Base-by-base conservation (phyloP, 2,113 vertebrate genomes). In the Helogale parvula region DNA sequence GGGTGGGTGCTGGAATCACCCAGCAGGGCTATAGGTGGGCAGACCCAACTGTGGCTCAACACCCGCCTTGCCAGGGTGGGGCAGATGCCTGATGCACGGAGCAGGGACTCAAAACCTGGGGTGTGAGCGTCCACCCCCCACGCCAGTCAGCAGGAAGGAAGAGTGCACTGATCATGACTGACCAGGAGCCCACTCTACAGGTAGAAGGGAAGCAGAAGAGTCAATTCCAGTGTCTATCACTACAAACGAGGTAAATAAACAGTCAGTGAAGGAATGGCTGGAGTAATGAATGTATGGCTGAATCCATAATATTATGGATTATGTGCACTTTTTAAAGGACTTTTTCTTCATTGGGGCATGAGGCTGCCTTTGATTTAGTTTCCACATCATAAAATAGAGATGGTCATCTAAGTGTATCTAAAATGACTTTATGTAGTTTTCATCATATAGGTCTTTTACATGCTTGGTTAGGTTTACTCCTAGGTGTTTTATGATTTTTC, bases 11-110 rank as follows among this genome's bases (percentile, higher is more conserved):
- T 47, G 11, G 1, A 57, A 52, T 19, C 1, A 31, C 85, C 0
- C 9, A 3, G 17, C 5, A 29, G n/a, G 35, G 84, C 29, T 41
- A 5, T 0, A 3, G 9, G 19, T 0, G 0, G 7, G 77, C 31
- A 29, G 77, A 41, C 52, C 23, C 31, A 0, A 13, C 6, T 2
- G 17, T 33, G 3, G 38, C 35, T 2, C 7, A 17, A 35, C 47
- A 3, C n/a, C 57, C 15, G 15, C 74, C 72, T 21, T 1, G 16
- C 47, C 35, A 5, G 54, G 7, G 14, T 13, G 41, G 50, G 33
- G 4, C 12, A 1, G 38, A 5, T 0, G 10, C 50, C 33, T 14
- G 3, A 5, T 0, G 25, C 57, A 57, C 45, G 63, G 76, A 12
- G 50, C 41, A 29, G 63, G 60, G 5, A 25, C 35, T 82, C 12